A percentile compares a stretch with the other conserved stretches of the same genome.
phyloP scores from a whole-genome alignment of 2,888 invertebrate genomes.

The Alviniconcha strummeri region DNA sequence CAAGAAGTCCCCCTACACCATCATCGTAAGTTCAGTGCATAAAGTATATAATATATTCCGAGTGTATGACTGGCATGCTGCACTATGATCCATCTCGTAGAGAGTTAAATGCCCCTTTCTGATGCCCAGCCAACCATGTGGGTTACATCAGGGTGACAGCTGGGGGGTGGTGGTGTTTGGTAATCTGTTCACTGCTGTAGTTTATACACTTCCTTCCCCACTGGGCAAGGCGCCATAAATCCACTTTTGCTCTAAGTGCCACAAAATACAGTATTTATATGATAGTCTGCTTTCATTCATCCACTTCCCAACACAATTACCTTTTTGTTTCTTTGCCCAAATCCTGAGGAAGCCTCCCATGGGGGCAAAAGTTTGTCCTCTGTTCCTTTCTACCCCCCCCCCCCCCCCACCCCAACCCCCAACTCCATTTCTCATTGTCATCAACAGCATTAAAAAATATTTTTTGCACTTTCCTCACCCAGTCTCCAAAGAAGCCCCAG shows the following conservation, averaged over 20 bases:
- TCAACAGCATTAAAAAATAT: not conserved
- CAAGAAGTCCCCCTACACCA: conserved; percentile 80
- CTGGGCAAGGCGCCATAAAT: no score
- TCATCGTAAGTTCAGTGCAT: conserved; percentile 76
- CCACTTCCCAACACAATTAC: no score
- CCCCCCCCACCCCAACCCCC: not conserved
- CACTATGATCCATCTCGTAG: not conserved
- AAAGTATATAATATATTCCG: no score
- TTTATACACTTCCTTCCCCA: no score
- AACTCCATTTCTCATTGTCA: not conserved
- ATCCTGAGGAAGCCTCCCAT: conserved; percentile 34
- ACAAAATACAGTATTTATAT: not conserved
- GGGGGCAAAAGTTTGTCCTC: not conserved
- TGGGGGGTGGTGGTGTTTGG: not conserved
- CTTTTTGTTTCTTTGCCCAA: conserved; percentile 13
- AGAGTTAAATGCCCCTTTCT: not conserved
- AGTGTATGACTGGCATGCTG: not conserved
- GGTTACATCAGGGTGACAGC: not conserved
- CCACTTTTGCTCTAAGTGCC: no score
- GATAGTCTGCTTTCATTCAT: no score
- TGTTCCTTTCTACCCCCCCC: not conserved
- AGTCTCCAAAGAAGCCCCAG: no score
- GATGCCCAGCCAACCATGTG: not conserved
- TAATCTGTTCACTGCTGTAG: not conserved
- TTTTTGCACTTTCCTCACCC: no score